These are phyloP conservation scores for Blastobasis adustella DNA, from an alignment of 2,888 invertebrate genomes.

Conservation along the genomic window DNA sequence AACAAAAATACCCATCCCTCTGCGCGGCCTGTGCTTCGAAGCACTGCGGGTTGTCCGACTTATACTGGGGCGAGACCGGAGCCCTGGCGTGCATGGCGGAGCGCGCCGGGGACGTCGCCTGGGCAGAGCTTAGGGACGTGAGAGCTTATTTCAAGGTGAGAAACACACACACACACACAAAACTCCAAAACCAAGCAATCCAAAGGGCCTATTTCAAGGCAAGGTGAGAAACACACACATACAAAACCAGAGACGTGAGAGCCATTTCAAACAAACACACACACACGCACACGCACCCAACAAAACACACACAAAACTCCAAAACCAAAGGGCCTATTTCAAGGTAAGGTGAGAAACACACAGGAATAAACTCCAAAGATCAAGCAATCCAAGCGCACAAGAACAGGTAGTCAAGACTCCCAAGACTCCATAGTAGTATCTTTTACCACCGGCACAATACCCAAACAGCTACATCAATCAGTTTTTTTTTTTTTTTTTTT, in stretches of 20 bases:
- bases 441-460: too few relatives aligned
- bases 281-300: too few relatives aligned
- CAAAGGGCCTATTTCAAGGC: too few relatives aligned
- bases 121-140: slow-evolving; percentile 84
- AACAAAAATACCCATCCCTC: slow-evolving; percentile 77
- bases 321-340: too few relatives aligned
- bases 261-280: slow-evolving; percentile 68
- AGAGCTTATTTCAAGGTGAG: slow-evolving; percentile 77
- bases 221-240: too few relatives aligned
- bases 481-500: too few relatives aligned
- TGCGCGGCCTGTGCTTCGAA: slow-evolving; percentile 81
- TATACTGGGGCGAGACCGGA: slow-evolving; percentile 89
- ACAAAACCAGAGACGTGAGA: slow-evolving; percentile 80
- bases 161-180: neutral
- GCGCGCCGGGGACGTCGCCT: slow-evolving; percentile 86
- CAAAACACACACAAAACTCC: neutral
- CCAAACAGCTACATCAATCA: too few relatives aligned
- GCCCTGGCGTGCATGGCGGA: slow-evolving; percentile 86
- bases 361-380: too few relatives aligned
- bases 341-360: too few relatives aligned
- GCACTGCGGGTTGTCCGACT: slow-evolving; percentile 79
- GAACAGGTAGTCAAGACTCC: too few relatives aligned
- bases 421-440: too few relatives aligned
- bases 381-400: too few relatives aligned
- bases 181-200: neutral